phyloP scores from a whole-genome alignment of 2,797 vertebrate genomes.

The Sebastiscus albofasciatus region DNA sequence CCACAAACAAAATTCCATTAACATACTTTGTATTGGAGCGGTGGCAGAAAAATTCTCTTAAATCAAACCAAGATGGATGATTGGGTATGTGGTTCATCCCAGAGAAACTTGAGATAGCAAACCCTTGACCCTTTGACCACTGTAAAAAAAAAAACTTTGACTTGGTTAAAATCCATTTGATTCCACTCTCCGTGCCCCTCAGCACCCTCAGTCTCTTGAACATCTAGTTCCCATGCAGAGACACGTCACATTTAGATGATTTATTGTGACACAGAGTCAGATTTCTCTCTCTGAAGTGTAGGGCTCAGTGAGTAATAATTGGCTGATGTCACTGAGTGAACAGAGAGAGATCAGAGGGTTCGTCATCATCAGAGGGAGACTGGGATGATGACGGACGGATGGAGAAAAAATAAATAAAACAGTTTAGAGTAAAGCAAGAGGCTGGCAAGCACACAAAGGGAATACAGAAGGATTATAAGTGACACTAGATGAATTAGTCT shows the following conservation, averaged over 20 bases:
- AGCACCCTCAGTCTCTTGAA: neutral
- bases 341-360: conserved; percentile 36
- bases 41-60: neutral
- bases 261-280: conserved; percentile 47
- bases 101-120: neutral
- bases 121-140: neutral
- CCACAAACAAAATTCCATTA: neutral
- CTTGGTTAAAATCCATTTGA: neutral
- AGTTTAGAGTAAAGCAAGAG: neutral
- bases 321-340: conserved; percentile 23
- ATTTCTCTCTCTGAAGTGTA: conserved; percentile 54
- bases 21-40: neutral
- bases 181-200: neutral
- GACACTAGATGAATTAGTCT: neutral
- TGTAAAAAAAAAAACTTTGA: neutral
- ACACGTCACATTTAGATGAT: conserved; percentile 29
- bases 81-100: neutral
- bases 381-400: neutral
- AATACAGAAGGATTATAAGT: neutral
- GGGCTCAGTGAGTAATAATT: conserved; percentile 27
- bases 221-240: conserved; percentile 47
- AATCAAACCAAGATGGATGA: neutral
- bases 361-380: conserved; percentile 31
- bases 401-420: neutral
- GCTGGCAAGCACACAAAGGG: conserved; percentile 11